Percentiles rank a stretch among this genome's conserved stretches.
phyloP scores from a whole-genome alignment of 2,113 vertebrate genomes.

The Alaudala cheleensis region DNA sequence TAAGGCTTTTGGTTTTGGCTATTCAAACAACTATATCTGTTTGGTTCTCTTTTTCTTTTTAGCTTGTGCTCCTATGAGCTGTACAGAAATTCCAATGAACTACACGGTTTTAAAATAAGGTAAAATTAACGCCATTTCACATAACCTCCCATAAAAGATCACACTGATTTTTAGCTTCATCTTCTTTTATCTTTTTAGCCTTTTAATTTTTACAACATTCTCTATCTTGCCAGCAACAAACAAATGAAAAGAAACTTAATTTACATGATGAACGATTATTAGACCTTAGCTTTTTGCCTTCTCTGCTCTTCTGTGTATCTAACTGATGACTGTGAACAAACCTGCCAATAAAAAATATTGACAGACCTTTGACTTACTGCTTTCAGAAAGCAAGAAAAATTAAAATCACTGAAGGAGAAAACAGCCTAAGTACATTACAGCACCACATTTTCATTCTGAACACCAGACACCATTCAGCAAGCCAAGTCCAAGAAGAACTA shows the following conservation, averaged over 20 bases:
- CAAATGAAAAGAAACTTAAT: background rate
- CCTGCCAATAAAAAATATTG: conserved; percentile 5
- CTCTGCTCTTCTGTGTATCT: background rate
- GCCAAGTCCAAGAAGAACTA: background rate
- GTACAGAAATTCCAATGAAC: background rate
- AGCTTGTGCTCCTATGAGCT: background rate
- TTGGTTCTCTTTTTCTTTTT: background rate
- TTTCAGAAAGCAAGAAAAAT: background rate
- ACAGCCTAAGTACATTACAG: background rate
- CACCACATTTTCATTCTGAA: background rate
- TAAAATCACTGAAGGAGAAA: background rate
- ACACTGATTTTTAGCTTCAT: background rate
- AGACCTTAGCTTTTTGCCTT: background rate
- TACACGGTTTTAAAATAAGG: background rate
- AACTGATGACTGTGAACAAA: background rate
- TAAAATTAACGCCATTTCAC: background rate
- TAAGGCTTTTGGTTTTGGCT: background rate
- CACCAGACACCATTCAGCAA: background rate
- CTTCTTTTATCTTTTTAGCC: background rate
- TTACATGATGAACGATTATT: background rate
- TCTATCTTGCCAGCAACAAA: background rate
- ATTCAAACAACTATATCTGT: background rate
- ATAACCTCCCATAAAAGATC: background rate
- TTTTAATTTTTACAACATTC: background rate
- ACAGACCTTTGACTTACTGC: background rate